Base-by-base conservation (phyloP, 1,140 invertebrate species). In the Eriosoma lanigerum region DNA sequence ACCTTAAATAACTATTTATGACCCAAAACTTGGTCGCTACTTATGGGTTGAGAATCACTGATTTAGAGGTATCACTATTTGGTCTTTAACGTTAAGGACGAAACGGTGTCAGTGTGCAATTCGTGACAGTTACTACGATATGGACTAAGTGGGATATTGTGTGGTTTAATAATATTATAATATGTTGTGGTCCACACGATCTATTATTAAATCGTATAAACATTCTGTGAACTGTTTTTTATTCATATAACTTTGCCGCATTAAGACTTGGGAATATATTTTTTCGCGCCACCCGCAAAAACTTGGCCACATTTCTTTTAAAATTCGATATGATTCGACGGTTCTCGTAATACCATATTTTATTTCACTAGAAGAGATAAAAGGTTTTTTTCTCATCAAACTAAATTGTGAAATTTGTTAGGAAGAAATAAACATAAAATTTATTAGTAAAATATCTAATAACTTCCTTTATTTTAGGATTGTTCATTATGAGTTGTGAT, bases 131-230 rank as follows among this genome's bases (percentile, higher is more conserved):
- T 15, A 1, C 46, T 6, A 48, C 21, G 4, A 48, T 38, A 46
- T 21, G 13, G 13, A 24, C n/a, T 38, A 46, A 48, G 46, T 68
- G 12, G 44, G 38, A n/a, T 68, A 48, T 21, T 48, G 66, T 48
- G 21, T 38, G 66, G 32, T 3, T 4, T 38, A 8, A 38, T 38
- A 38, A 38, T 4, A 38, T 46, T 48, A 68, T 48, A 48, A 68
- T 68, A 58, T 26, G 21, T 68, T 68, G 3, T 48, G 21, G 44
- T n/a, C 66, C 15, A 68, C 66, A 66, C 0, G 46, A 48, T 68
- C 66, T 68, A 68, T 68, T 68, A 68, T 68, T 68, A 68, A 68
- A 68, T 68, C 66, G 44, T 68, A 68, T 68, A 68, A 68, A 48
- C 66, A 48, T 48, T 68, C 66, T 46, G 38, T 6, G 44, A 48